These are phyloP conservation scores for Torymus texanus DNA, from an alignment of 2,888 invertebrate genomes.

Conservation along the genomic window DNA sequence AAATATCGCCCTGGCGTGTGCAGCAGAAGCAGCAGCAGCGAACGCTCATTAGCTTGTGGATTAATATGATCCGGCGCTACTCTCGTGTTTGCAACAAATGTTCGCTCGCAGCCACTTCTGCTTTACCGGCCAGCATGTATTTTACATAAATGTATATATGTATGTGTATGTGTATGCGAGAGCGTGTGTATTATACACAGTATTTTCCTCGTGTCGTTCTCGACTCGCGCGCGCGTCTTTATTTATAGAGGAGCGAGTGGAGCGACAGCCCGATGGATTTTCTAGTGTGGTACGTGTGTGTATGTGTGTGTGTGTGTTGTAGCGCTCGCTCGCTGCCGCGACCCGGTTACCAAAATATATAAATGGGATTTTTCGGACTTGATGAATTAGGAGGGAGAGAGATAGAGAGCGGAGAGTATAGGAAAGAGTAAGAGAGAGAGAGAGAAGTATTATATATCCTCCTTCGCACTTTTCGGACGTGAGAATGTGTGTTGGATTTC, in stretches of 20 bases:
- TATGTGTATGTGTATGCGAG: constrained; percentile 6
- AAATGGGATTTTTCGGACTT: constrained; percentile 48
- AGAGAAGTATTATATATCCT: background rate
- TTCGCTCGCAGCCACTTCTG: constrained; percentile 4
- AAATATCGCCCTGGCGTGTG: constrained; percentile 65
- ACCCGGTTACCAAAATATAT: constrained; percentile 54
- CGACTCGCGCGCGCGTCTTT: constrained; percentile 35
- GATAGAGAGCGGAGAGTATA: too few species aligned
- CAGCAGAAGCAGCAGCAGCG: too few species aligned
- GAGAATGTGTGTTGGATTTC: constrained; percentile 13
- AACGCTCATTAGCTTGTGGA: constrained; percentile 71
- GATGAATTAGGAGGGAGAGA: constrained; percentile 16
- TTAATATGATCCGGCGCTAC: constrained; percentile 71
- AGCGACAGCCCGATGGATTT: constrained; percentile 15
- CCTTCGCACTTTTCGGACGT: background rate
- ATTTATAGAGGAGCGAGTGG: constrained; percentile 42
- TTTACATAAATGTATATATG: background rate
- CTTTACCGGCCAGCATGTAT: background rate
- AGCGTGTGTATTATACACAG: background rate
- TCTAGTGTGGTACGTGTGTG: background rate
- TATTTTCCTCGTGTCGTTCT: constrained; percentile 22
- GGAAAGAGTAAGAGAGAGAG: background rate
- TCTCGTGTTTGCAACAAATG: constrained; percentile 62
- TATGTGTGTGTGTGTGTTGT: background rate
- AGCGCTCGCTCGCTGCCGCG: constrained; percentile 28